Evolutionary conservation across 2,113 vertebrate species (phyloP).

Genomic region (Myxocyprinus asiaticus): DNA sequence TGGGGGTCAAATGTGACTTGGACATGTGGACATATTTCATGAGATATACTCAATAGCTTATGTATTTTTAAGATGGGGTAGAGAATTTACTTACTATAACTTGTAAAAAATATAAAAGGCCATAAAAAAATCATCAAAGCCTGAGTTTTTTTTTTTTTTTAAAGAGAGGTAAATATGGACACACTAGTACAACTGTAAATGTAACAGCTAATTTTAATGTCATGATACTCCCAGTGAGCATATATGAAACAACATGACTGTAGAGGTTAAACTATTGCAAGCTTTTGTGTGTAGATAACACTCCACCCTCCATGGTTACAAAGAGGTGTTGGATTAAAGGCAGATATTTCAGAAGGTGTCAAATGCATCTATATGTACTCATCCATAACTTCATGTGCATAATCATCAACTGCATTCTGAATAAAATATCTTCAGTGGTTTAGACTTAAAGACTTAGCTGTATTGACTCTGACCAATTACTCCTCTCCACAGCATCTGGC

Average conservation of each 20-base stretch:
- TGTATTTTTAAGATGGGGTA: too few relatives aligned
- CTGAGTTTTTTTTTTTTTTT: too few relatives aligned
- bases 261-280: background rate
- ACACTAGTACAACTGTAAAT: too few relatives aligned
- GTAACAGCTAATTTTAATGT: too few relatives aligned
- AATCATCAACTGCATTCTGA: slow-evolving; percentile 18
- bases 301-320: too few relatives aligned
- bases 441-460: background rate
- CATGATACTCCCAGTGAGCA: background rate
- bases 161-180: too few relatives aligned
- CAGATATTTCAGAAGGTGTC: background rate
- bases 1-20: too few relatives aligned
- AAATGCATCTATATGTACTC: slow-evolving; percentile 43
- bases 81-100: too few relatives aligned
- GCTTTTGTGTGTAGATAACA: background rate
- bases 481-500: slow-evolving; percentile 17
- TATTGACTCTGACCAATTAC: background rate
- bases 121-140: too few relatives aligned
- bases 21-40: too few relatives aligned
- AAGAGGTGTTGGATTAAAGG: slow-evolving; percentile 1
- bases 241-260: background rate
- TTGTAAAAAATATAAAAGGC: too few relatives aligned
- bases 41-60: too few relatives aligned
- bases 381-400: background rate
- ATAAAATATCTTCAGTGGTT: background rate